These are phyloP conservation scores for Aethes cnicana DNA, from an alignment of 2,888 invertebrate genomes.

Conservation along the genomic window DNA sequence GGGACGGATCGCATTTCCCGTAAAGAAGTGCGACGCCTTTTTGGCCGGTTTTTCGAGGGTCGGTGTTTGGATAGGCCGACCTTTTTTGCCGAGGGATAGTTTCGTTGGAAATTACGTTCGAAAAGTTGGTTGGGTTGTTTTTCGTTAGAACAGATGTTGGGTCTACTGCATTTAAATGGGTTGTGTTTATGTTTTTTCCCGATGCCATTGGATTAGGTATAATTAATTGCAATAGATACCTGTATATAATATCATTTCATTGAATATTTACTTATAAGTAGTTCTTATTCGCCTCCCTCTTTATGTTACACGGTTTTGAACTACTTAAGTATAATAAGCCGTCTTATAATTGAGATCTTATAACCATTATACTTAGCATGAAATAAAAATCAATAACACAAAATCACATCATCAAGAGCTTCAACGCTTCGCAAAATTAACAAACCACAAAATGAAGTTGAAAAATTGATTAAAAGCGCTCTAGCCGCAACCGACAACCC, in stretches of 20 bases:
- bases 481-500: slow-evolving; percentile 45
- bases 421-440: slow-evolving; percentile 42
- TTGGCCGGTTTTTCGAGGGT: slow-evolving; percentile 80
- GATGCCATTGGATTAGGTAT: no score
- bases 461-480: slow-evolving; percentile 73
- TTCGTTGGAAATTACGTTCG: slow-evolving; percentile 55
- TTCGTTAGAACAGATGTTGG: slow-evolving; percentile 40
- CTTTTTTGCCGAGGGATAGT: slow-evolving; percentile 69
- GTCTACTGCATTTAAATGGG: slow-evolving; percentile 30
- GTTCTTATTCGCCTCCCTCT: no score
- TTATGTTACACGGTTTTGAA: no score
- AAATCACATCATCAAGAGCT: slow-evolving; percentile 1
- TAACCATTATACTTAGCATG: no score
- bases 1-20: background rate
- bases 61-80: slow-evolving; percentile 79
- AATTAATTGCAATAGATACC: no score
- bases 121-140: slow-evolving; percentile 56
- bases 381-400: background rate
- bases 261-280: no score
- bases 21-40: slow-evolving; percentile 57
- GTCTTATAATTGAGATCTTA: no score
- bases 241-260: no score
- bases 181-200: slow-evolving; percentile 10
- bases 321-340: no score
- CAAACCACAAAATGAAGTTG: slow-evolving; percentile 63